Evolutionary conservation across 1,140 invertebrate species (phyloP).

Genomic region (Parapsyche elsis): DNA sequence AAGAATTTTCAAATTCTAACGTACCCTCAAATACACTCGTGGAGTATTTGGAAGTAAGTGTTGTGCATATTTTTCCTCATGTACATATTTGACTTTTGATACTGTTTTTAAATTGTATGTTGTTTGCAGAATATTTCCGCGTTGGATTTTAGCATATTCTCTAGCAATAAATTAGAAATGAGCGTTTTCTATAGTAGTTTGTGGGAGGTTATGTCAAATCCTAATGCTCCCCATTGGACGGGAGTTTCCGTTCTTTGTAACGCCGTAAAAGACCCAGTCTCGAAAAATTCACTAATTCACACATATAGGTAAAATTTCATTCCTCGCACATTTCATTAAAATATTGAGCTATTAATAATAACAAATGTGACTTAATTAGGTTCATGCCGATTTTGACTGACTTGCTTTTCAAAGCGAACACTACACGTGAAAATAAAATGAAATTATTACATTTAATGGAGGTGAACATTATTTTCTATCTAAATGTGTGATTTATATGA

Average conservation of each 20-base stretch:
- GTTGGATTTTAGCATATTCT: constrained; percentile 64
- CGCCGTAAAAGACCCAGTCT: constrained; percentile 70
- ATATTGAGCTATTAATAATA: neutral
- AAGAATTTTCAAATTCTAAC: neutral
- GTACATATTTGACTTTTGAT: neutral
- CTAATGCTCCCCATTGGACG: constrained; percentile 68
- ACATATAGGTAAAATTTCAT: constrained; percentile 74
- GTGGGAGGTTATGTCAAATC: constrained; percentile 64
- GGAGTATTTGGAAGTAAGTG: constrained; percentile 30
- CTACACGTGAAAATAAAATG: constrained; percentile 68
- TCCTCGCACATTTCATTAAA: no score
- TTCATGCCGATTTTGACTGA: constrained; percentile 73
- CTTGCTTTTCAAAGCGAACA: constrained; percentile 66
- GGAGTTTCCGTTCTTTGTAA: constrained; percentile 72
- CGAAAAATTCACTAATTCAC: constrained; percentile 71
- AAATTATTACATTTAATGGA: constrained; percentile 68
- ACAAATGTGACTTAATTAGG: constrained; percentile 56
- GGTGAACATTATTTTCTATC: constrained; percentile 57
- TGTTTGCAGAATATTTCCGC: constrained; percentile 62
- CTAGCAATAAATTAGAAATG: constrained; percentile 63
- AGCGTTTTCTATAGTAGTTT: constrained; percentile 65
- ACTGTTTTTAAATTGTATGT: neutral
- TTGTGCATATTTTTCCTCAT: no score
- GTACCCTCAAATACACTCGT: neutral
- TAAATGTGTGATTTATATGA: neutral